A percentile compares a stretch with the other conserved stretches of the same genome.
Conservation (phyloP, 2,113 vertebrate species). For the Penelope pileata region DNA sequence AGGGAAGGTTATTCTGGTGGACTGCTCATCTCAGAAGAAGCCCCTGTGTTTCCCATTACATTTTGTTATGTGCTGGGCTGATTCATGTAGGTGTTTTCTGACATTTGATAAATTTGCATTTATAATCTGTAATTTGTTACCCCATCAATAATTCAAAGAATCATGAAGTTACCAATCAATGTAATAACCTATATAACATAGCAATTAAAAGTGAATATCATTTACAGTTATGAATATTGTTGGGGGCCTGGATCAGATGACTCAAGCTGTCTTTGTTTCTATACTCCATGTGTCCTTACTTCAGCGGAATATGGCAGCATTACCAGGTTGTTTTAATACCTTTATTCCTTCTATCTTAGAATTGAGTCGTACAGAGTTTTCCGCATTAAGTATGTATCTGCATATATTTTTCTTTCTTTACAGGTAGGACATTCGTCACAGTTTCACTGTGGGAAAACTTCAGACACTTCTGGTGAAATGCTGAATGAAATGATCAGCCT, state of each 20-base stretch:
- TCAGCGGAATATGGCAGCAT: background rate
- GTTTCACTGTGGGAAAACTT: background rate
- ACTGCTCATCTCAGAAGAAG: background rate
- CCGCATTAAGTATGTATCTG: background rate
- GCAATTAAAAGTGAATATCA: background rate
- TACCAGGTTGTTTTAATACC: background rate
- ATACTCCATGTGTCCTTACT: rapidly evolving
- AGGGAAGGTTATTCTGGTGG: background rate
- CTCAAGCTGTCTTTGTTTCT: background rate
- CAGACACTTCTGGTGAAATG: background rate
- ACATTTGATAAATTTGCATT: background rate
- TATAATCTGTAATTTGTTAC: background rate
- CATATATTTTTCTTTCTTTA: background rate
- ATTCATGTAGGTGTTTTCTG: background rate
- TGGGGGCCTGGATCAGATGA: background rate
- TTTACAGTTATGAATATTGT: background rate
- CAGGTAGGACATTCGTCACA: background rate
- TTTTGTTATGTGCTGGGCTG: background rate
- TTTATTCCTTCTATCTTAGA: background rate
- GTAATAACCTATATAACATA: background rate
- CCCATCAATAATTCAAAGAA: background rate
- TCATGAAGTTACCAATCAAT: rapidly evolving
- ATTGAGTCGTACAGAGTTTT: background rate
- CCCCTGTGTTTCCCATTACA: background rate
- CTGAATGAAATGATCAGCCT: background rate